Evolutionary conservation across 1,140 invertebrate genomes (phyloP).

Genomic region (Andricus grossulariae): DNA sequence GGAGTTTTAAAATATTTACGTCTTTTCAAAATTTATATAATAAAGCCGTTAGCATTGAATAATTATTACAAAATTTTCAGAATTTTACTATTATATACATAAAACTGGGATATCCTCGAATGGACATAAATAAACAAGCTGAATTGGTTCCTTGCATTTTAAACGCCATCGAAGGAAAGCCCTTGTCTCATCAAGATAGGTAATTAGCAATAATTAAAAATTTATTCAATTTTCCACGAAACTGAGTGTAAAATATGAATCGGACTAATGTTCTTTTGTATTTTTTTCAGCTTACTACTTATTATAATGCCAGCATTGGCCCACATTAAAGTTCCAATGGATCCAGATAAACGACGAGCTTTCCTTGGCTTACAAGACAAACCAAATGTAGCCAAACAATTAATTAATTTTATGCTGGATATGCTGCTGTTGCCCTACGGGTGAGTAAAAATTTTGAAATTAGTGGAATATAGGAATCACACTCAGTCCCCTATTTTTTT

Average conservation of each 20-base stretch:
- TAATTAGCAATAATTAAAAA: conserved; percentile 64
- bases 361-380: conserved; percentile 78
- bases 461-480: conserved; percentile 24
- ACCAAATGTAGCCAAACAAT: conserved; percentile 81
- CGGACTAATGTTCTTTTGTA: conserved; percentile 40
- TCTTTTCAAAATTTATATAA: too few species aligned
- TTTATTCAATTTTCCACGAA: conserved; percentile 29
- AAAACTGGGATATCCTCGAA: conserved; percentile 91
- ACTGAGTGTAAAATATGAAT: too few species aligned
- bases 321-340: conserved; percentile 82
- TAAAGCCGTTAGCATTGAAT: too few species aligned
- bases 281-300: conserved; percentile 82
- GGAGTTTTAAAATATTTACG: too few species aligned
- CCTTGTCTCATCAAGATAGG: conserved; percentile 91
- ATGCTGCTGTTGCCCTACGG: conserved; percentile 90
- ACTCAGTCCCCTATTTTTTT: too few species aligned
- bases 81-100: conserved; percentile 97
- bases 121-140: conserved; percentile 85
- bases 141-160: conserved; percentile 86
- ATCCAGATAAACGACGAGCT: conserved; percentile 79
- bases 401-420: conserved; percentile 88
- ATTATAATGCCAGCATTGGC: conserved; percentile 88
- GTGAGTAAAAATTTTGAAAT: conserved; percentile 72
- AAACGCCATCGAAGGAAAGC: conserved; percentile 87
- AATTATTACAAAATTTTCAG: conserved; percentile 75